Conservation (phyloP, 2,888 invertebrate genomes). For the Eulithis prunata region DNA sequence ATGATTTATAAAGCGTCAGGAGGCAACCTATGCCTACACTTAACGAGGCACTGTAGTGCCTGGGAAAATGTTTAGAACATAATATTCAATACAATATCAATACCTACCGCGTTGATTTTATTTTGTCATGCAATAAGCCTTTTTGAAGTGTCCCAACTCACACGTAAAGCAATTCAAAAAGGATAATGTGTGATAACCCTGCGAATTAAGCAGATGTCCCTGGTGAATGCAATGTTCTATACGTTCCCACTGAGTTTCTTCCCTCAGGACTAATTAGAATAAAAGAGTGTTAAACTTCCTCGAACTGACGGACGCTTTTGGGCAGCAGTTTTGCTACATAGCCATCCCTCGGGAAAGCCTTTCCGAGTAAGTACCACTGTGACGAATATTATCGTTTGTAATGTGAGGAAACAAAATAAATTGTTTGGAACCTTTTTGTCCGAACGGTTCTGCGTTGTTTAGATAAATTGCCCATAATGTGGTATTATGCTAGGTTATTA, state of each 20-base stretch:
- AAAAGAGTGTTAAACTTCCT: constrained; percentile 77
- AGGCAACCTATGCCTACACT: too few species aligned
- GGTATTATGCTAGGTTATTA: too few species aligned
- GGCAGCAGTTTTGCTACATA: constrained; percentile 52
- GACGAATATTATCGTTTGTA: constrained; percentile 52
- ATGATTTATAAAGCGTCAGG: too few species aligned
- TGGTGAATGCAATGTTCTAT: constrained; percentile 53
- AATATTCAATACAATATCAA: background rate
- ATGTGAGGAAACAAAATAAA: background rate
- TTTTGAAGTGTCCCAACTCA: constrained; percentile 25
- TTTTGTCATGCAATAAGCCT: background rate
- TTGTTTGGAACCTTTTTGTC: background rate
- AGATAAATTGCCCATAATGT: too few species aligned
- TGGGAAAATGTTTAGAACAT: too few species aligned
- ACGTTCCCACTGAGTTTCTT: constrained; percentile 61
- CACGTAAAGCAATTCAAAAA: constrained; percentile 35
- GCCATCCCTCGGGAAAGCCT: constrained; percentile 44
- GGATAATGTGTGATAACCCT: constrained; percentile 50
- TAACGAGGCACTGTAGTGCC: too few species aligned
- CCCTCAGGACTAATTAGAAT: constrained; percentile 75
- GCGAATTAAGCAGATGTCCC: constrained; percentile 62
- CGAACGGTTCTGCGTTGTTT: too few species aligned
- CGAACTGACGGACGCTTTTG: constrained; percentile 65
- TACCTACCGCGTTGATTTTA: background rate
- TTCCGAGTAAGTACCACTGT: constrained; percentile 46